Evolutionary conservation across 2,797 vertebrate genomes (phyloP), one percentile per base, ranked within the genome.

Genomic region (Sebastes kiyomatsui): DNA sequence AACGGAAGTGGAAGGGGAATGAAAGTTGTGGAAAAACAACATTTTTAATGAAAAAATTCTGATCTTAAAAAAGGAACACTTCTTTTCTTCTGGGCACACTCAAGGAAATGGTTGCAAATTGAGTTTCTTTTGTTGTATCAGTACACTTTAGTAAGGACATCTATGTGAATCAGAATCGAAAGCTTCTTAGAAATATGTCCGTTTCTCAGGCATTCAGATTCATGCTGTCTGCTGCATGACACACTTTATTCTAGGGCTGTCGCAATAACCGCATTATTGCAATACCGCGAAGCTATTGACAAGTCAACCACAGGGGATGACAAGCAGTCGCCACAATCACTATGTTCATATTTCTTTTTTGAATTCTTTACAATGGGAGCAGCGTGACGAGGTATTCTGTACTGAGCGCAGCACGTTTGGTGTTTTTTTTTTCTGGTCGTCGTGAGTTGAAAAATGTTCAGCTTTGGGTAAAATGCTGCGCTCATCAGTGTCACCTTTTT

Each of bases 91-190:
- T 28, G 7, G 25, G 13, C 13, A 6, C 14, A 11, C 54, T 27
- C 22, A 38, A 58, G 28, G 12, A 68, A 32, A 54, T 18, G 5
- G 23, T 28, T 12, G 55, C 23, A 60, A 10, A 23, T 18, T 30
- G 25, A 38, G n/a, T 13, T 79, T 79, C 5, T 46, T 72, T 55
- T 68, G 61, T 67, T 80, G 38, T 5, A 59, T 27, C 16, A 38
- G 18, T 23, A 16, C 18, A 67, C 16, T 30, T 79, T 5, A 42
- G 35, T 67, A 18, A 67, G 23, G 33, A 66, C 35, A 72, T 79
- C 38, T 23, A 56, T 54, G 13, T 49, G 62, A 75, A 82, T 81
- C 54, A 52, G 16, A 80, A 42, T 38, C 55, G 18, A 65, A 82
- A 65, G 67, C 60, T 80, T 59, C 61, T 79, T 52, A 22, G 49